Conservation (phyloP, 2,888 invertebrate genomes). For the Sussaba pulchella region DNA sequence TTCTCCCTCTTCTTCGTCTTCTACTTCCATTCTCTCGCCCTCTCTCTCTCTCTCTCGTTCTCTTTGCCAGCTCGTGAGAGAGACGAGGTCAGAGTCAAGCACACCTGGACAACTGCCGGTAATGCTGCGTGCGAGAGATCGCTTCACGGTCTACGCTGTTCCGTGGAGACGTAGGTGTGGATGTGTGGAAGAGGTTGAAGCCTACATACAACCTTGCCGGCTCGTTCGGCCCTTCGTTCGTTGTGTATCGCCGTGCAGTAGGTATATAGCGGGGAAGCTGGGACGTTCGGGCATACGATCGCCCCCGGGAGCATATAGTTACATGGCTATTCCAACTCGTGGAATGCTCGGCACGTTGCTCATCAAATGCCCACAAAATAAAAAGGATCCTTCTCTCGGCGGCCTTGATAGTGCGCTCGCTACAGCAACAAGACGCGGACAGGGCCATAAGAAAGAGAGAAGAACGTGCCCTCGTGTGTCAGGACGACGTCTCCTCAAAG, state of each 20-base stretch:
- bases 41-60: constrained; percentile 13
- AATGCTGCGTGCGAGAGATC: constrained; percentile 48
- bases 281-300: constrained; percentile 48
- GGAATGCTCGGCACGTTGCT: constrained; percentile 83
- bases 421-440: constrained; percentile 65
- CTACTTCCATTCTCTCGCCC: neutral
- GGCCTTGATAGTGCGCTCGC: constrained; percentile 78
- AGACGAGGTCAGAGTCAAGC: constrained; percentile 23
- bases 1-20: constrained; percentile 23
- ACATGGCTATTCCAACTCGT: constrained; percentile 77
- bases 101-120: constrained; percentile 50
- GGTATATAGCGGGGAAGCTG: constrained; percentile 12
- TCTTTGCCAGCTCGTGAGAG: neutral
- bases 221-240: constrained; percentile 17
- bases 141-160: constrained; percentile 27
- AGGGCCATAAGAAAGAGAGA: constrained; percentile 39
- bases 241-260: constrained; percentile 3
- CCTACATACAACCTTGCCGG: neutral
- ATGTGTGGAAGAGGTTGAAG: neutral
- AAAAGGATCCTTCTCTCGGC: constrained; percentile 74
- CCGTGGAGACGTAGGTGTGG: neutral
- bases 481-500: constrained; percentile 23
- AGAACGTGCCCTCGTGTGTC: constrained; percentile 27
- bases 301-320: constrained; percentile 67
- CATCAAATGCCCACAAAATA: constrained; percentile 82